These are phyloP conservation scores for Maconellicoccus hirsutus DNA, from an alignment of 1,140 invertebrate genomes.

Conservation along the genomic window DNA sequence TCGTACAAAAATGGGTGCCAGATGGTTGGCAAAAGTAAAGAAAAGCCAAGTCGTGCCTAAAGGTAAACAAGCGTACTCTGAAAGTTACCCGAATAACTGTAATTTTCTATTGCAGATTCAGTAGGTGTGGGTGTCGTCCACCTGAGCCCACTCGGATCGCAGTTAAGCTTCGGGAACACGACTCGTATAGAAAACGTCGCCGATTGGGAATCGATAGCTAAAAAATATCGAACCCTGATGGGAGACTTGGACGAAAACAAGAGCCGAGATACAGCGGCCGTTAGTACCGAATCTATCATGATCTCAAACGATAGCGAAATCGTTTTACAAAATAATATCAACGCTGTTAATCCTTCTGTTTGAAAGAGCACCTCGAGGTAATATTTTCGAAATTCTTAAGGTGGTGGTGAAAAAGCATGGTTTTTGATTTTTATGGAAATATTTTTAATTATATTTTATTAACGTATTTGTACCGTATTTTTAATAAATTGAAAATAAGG, in stretches of 20 bases:
- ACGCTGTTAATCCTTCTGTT: constrained; percentile 1
- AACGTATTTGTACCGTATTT: not conserved
- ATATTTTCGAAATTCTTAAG: not conserved
- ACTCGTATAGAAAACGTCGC: constrained; percentile 78
- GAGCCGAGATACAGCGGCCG: constrained; percentile 21
- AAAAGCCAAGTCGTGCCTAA: constrained; percentile 67
- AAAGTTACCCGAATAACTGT: too few relatives aligned
- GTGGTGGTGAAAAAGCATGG: not conserved
- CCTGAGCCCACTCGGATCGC: constrained; percentile 66
- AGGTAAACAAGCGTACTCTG: too few relatives aligned
- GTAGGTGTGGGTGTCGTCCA: constrained; percentile 61
- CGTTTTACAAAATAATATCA: constrained; percentile 4
- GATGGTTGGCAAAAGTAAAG: constrained; percentile 73
- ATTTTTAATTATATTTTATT: not conserved
- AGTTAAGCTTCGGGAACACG: constrained; percentile 59
- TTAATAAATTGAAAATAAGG: not conserved
- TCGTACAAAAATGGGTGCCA: constrained; percentile 66
- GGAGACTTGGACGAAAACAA: constrained; percentile 47
- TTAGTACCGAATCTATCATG: constrained; percentile 1
- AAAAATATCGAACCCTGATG: constrained; percentile 72
- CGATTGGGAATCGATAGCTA: constrained; percentile 79
- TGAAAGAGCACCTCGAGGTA: not conserved
- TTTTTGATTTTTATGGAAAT: not conserved
- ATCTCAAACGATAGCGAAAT: constrained; percentile 11
- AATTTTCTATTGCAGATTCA: constrained; percentile 44